phyloP scores from a whole-genome alignment of 2,888 invertebrate species.

The Empis livida region DNA sequence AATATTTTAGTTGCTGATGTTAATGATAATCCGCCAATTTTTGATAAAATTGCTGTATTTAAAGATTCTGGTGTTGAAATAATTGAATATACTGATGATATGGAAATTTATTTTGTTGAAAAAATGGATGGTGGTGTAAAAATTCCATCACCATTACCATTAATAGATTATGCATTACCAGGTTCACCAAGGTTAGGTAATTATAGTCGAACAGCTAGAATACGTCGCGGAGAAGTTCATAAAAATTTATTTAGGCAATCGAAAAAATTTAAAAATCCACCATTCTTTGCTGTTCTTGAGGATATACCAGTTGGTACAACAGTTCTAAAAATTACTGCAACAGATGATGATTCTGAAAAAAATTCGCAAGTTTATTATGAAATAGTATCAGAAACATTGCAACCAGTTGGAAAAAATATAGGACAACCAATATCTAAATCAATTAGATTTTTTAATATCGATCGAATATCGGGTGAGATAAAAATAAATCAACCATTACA shows the following conservation, averaged over 20 bases:
- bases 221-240: constrained; percentile 25
- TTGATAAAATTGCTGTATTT: constrained; percentile 55
- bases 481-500: constrained; percentile 56
- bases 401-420: constrained; percentile 29
- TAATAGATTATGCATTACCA: constrained; percentile 25
- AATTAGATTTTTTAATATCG: constrained; percentile 56
- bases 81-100: constrained; percentile 45
- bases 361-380: constrained; percentile 62
- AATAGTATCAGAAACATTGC: constrained; percentile 52
- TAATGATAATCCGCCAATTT: constrained; percentile 67
- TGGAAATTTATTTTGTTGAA: constrained; percentile 36
- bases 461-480: constrained; percentile 61
- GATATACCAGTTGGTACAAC: constrained; percentile 55
- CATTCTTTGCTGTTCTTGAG: constrained; percentile 58
- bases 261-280: constrained; percentile 32
- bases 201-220: constrained; percentile 20
- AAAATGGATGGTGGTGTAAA: constrained; percentile 17
- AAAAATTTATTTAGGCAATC: constrained; percentile 36
- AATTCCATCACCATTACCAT: constrained; percentile 14
- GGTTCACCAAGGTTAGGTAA: constrained; percentile 25
- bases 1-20: constrained; percentile 60
- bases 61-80: constrained; percentile 54
- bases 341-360: constrained; percentile 56
- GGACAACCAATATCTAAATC: constrained; percentile 33
- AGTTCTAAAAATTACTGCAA: constrained; percentile 54